phyloP scores from a whole-genome alignment of 2,888 invertebrate species.

The Pammene aurita region DNA sequence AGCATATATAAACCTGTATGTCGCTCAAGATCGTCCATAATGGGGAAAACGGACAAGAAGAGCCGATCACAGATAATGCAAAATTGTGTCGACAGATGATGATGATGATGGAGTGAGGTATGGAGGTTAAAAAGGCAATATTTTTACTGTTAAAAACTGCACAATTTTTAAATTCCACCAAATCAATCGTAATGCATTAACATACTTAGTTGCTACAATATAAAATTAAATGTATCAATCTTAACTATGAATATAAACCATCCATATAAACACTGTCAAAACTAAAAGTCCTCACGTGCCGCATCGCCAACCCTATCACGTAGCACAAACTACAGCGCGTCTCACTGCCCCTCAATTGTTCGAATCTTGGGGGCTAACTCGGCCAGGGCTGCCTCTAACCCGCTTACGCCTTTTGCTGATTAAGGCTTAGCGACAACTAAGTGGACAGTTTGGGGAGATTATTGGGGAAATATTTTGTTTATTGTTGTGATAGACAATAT shows the following conservation, averaged over 20 bases:
- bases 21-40: too few relatives aligned
- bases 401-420: slow-evolving; percentile 56
- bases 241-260: not conserved
- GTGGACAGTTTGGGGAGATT: slow-evolving; percentile 48
- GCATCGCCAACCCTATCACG: slow-evolving; percentile 65
- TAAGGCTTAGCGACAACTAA: slow-evolving; percentile 33
- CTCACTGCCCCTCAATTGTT: slow-evolving; percentile 66
- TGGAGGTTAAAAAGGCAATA: too few relatives aligned
- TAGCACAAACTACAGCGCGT: slow-evolving; percentile 62
- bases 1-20: too few relatives aligned
- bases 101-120: too few relatives aligned
- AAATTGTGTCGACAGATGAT: too few relatives aligned
- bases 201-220: not conserved
- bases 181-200: too few relatives aligned
- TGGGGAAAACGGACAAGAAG: too few relatives aligned
- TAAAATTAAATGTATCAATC: too few relatives aligned
- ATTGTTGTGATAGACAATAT: slow-evolving; percentile 8
- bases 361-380: slow-evolving; percentile 79
- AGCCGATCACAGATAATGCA: too few relatives aligned
- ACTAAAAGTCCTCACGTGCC: slow-evolving; percentile 51
- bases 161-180: too few relatives aligned
- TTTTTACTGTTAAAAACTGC: too few relatives aligned
- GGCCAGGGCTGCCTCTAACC: slow-evolving; percentile 65
- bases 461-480: slow-evolving; percentile 41
- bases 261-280: slow-evolving; percentile 42